Conservation (phyloP, 1,140 invertebrate species). For the Eriocheir sinensis region DNA sequence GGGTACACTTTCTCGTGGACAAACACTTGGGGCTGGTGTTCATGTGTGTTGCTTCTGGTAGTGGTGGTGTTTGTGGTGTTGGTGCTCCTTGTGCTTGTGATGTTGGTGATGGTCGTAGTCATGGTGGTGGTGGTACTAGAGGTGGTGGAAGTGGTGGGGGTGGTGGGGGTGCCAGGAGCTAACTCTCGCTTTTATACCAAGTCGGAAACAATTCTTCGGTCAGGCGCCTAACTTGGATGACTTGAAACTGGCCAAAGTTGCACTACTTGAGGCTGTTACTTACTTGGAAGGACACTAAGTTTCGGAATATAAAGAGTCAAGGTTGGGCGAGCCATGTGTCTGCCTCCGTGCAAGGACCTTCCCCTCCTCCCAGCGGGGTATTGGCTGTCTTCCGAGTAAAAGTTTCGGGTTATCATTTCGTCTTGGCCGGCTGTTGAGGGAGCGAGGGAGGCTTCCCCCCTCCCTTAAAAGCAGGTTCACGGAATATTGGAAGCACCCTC, state of each 20-base stretch:
- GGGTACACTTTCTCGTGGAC: background rate
- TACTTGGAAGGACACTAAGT: background rate
- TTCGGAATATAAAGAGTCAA: background rate
- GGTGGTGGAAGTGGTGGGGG: background rate
- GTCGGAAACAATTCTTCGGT: background rate
- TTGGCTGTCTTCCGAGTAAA: constrained; percentile 35
- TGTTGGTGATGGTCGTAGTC: background rate
- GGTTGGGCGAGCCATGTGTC: background rate
- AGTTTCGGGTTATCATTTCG: constrained; percentile 41
- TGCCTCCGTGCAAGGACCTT: background rate
- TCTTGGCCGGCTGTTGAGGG: constrained; percentile 38
- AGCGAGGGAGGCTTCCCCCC: constrained; percentile 38
- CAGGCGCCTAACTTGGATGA: background rate
- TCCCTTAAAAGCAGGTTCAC: constrained; percentile 31
- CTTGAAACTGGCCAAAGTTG: background rate
- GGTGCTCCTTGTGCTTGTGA: background rate
- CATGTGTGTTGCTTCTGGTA: background rate
- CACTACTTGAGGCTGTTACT: constrained; percentile 5
- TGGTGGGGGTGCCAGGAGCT: background rate
- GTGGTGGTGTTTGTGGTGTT: background rate
- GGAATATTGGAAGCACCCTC: constrained; percentile 69
- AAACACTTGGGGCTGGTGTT: background rate
- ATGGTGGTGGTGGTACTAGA: too few relatives aligned
- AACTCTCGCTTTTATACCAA: background rate
- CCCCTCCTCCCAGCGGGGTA: constrained; percentile 15